phyloP scores from a whole-genome alignment of 2,113 vertebrate species.

The Heptranchias perlo region DNA sequence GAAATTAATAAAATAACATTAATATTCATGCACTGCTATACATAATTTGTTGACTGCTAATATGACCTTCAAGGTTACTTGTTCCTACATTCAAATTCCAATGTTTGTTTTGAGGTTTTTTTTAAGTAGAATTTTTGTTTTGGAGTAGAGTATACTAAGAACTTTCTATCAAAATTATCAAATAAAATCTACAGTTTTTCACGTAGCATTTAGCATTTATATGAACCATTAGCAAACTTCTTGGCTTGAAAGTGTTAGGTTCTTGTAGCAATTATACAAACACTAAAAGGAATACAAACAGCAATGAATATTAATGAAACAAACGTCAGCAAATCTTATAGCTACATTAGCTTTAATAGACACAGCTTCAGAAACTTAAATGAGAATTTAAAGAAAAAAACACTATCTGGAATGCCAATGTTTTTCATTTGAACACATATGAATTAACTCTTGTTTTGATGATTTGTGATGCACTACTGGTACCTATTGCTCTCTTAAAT shows the following conservation, averaged over 20 bases:
- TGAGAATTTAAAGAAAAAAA: not conserved
- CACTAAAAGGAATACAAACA: not conserved
- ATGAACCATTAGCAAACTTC: not conserved
- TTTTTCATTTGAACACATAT: not conserved
- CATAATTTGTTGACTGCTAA: not conserved
- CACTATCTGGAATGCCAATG: not conserved
- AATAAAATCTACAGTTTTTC: not conserved
- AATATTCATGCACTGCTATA: not conserved
- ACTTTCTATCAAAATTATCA: not conserved
- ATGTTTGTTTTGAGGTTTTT: not conserved
- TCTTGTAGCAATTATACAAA: not conserved
- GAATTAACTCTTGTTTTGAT: not conserved
- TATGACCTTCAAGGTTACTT: not conserved
- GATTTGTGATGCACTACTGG: not conserved
- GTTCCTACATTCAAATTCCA: not conserved
- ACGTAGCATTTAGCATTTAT: not conserved
- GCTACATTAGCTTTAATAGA: not conserved
- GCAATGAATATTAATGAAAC: not conserved
- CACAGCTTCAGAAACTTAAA: not conserved
- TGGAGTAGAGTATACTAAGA: not conserved
- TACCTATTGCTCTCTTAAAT: not conserved
- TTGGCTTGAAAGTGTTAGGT: not conserved
- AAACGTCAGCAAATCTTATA: not conserved
- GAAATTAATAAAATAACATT: conserved; percentile 5
- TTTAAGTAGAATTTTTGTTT: not conserved